Percentiles rank a stretch among this genome's conserved stretches.
These are phyloP conservation scores for Parnassius glacialis DNA, from an alignment of 2,888 invertebrate genomes.

Conservation along the genomic window DNA sequence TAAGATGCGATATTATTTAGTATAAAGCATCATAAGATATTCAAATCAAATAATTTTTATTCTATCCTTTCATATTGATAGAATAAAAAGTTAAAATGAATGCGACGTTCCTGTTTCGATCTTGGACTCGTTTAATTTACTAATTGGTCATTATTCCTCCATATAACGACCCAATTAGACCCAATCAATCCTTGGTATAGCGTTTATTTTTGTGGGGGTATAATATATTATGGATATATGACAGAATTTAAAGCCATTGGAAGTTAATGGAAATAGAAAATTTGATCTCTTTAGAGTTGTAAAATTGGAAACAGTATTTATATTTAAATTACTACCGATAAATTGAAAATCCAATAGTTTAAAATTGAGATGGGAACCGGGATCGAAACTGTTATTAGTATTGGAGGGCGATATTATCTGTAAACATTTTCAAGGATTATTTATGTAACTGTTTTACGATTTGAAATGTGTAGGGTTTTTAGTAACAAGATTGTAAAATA, in stretches of 20 bases:
- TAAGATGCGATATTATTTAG: not conserved
- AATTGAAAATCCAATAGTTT: slow-evolving; percentile 42
- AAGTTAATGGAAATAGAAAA: slow-evolving; percentile 45
- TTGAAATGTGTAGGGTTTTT: not conserved
- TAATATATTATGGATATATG: slow-evolving; percentile 56
- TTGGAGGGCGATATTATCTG: slow-evolving; percentile 3
- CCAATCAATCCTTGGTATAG: slow-evolving; percentile 70
- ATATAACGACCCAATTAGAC: slow-evolving; percentile 71
- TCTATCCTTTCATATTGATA: slow-evolving; percentile 29
- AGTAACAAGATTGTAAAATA: not conserved
- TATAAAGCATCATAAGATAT: slow-evolving; percentile 42
- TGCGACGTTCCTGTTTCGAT: slow-evolving; percentile 50
- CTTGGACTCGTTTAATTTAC: slow-evolving; percentile 63
- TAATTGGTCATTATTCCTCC: slow-evolving; percentile 73
- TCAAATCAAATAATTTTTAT: slow-evolving; percentile 36
- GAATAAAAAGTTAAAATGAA: slow-evolving; percentile 48
- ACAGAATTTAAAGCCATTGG: slow-evolving; percentile 53
- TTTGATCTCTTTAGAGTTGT: slow-evolving; percentile 46
- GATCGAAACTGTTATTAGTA: slow-evolving; percentile 7
- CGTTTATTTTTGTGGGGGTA: slow-evolving; percentile 58
- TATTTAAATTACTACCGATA: slow-evolving; percentile 42
- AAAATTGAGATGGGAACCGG: slow-evolving; percentile 31
- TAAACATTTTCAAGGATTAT: slow-evolving; percentile 12
- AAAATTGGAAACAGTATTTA: slow-evolving; percentile 49
- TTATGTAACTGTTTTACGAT: slow-evolving; percentile 5